Percentiles rank a stretch among this genome's conserved stretches.
These are phyloP conservation scores for Cryptocephalus moraei DNA, from an alignment of 2,888 invertebrate genomes.

Conservation along the genomic window DNA sequence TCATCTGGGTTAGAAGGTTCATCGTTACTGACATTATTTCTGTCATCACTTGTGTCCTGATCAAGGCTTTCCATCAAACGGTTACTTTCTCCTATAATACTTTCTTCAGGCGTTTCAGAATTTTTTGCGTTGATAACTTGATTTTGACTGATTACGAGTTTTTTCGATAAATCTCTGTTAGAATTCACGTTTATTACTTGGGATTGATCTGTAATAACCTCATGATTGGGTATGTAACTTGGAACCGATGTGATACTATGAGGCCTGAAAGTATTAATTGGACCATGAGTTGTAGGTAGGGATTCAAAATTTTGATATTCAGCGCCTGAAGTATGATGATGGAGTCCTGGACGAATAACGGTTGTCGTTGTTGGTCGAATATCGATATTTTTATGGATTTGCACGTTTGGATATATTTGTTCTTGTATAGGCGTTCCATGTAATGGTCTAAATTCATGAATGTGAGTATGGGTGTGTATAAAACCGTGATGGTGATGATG, in stretches of 20 bases:
- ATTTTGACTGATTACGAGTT: not conserved
- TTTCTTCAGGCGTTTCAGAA: not conserved
- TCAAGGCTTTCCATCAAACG: not conserved
- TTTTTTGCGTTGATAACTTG: not conserved
- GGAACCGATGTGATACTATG: too few relatives aligned
- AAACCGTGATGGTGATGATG: not conserved
- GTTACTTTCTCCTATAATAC: too few relatives aligned
- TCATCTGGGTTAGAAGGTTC: not conserved
- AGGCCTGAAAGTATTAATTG: too few relatives aligned
- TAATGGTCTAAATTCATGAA: not conserved
- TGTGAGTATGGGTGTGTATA: not conserved
- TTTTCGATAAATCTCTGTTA: too few relatives aligned
- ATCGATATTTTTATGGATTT: too few relatives aligned
- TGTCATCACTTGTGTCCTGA: not conserved
- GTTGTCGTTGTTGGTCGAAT: too few relatives aligned
- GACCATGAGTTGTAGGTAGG: too few relatives aligned
- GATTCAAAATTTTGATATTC: too few relatives aligned
- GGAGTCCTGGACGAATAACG: too few relatives aligned
- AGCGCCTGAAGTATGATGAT: too few relatives aligned
- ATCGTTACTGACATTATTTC: not conserved
- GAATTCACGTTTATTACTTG: not conserved
- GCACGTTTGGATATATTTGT: not conserved
- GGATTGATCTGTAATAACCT: too few relatives aligned
- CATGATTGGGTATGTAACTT: too few relatives aligned
- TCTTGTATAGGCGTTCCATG: not conserved